Percentiles rank a stretch among this genome's conserved stretches.
Evolutionary conservation across 2,888 invertebrate genomes (phyloP).

Genomic region (Brenthis hecate): DNA sequence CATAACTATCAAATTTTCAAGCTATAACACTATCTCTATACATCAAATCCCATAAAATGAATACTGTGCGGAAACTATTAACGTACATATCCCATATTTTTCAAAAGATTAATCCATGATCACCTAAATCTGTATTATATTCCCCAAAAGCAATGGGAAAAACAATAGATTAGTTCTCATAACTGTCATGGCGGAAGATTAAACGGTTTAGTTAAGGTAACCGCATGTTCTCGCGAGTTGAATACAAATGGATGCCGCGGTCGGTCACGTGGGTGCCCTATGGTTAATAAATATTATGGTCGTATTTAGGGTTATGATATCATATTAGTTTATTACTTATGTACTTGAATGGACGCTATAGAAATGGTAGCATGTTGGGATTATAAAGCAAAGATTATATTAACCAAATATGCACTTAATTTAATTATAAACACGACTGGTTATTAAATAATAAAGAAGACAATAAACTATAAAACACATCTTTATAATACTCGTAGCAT

Average conservation of each 20-base stretch:
- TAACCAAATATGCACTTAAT: no score
- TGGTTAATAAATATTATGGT: constrained; percentile 42
- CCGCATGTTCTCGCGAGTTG: constrained; percentile 31
- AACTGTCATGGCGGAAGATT: constrained; percentile 36
- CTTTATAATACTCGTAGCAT: neutral
- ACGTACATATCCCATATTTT: no score
- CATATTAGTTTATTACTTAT: constrained; percentile 10
- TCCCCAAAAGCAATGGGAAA: constrained; percentile 10
- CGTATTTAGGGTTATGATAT: constrained; percentile 33
- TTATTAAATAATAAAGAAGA: neutral
- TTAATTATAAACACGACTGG: neutral
- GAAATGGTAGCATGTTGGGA: neutral
- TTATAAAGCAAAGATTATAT: no score
- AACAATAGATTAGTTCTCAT: constrained; percentile 37
- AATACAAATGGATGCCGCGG: constrained; percentile 37
- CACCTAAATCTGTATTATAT: constrained; percentile 6
- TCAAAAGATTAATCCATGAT: no score
- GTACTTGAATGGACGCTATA: constrained; percentile 7
- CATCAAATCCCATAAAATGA: no score
- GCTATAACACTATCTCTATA: no score
- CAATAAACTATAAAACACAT: neutral
- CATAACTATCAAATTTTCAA: no score
- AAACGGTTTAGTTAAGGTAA: constrained; percentile 36
- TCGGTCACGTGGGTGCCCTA: constrained; percentile 35
- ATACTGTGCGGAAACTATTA: no score